Evolutionary conservation across 2,888 invertebrate genomes (phyloP), one percentile per base, ranked within the genome.

Genomic region (Craniophora ligustri): DNA sequence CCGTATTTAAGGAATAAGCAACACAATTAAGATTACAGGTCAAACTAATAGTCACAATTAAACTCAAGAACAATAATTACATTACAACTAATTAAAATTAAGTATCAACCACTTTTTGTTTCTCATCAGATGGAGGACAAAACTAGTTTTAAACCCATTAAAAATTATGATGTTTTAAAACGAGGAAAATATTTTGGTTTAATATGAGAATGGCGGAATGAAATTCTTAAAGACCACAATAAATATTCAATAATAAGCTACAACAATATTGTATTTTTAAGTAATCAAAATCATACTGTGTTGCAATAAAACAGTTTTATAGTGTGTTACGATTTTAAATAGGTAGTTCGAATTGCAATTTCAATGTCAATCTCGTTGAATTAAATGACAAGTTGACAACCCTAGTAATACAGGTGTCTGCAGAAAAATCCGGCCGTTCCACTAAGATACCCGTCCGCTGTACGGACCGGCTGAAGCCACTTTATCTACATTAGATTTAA

Each of bases 341-440:
- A n/a, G n/a, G n/a, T n/a, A n/a, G n/a, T n/a, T n/a, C n/a, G n/a
- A n/a, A n/a, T n/a, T n/a, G n/a, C n/a, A n/a, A n/a, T n/a, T n/a
- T n/a, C n/a, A n/a, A 19, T 30, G 5, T 18, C 19, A n/a, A 11
- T 28, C 11, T 28, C 3, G 3, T 11, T 10, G 11, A 3, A n/a
- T n/a, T n/a, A n/a, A n/a, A n/a, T n/a, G n/a, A n/a, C n/a, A n/a
- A n/a, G n/a, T 36, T 2, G 65, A 8, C 71, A 79, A 38, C 80
- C 79, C 76, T 79, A 64, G 11, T 5, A 28, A 46, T 63, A 74
- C 69, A 72, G 67, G 71, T 75, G 76, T 54, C 38, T 66, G 46
- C 45, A 73, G 68, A 78, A 79, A 75, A 78, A 75, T 79, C 79
- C 74, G 55, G 75, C 66, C 67, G 56, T 61, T 62, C 79, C 65